Conservation (phyloP, 1,140 invertebrate species). For the Laodelphax striatellus region DNA sequence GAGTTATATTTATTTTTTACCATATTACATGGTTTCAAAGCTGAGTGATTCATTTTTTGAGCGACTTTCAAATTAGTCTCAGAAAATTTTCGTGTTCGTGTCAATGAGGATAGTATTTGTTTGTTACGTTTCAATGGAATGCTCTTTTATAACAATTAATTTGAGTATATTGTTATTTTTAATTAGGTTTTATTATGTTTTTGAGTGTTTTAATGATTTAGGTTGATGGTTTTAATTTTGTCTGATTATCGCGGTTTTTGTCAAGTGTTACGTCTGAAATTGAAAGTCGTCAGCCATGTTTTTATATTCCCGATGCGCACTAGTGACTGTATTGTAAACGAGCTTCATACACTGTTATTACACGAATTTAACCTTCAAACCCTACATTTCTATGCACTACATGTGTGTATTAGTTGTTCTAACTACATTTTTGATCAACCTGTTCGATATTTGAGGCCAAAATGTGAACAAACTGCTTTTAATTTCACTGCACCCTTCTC, state of each 20-base stretch:
- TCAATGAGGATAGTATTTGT: neutral
- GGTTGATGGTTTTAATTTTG: neutral
- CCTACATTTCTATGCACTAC: neutral
- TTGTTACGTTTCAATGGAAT: neutral
- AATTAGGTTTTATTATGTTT: too few relatives aligned
- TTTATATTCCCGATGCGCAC: constrained; percentile 16
- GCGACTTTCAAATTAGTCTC: neutral
- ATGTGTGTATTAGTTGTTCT: neutral
- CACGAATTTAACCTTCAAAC: neutral
- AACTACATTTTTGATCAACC: neutral
- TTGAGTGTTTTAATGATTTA: too few relatives aligned
- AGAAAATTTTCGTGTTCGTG: neutral
- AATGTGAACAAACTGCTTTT: neutral
- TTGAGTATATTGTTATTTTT: neutral
- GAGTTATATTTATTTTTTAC: too few relatives aligned
- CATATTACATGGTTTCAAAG: too few relatives aligned
- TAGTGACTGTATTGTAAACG: neutral
- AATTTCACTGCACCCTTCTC: neutral
- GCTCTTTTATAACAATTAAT: neutral
- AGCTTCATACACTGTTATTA: neutral
- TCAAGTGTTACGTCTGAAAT: neutral
- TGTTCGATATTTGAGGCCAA: neutral
- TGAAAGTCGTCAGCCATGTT: constrained; percentile 19
- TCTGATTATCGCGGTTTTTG: neutral
- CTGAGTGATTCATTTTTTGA: too few relatives aligned